Percentiles rank a stretch among this genome's conserved stretches.
phyloP scores from a whole-genome alignment of 2,888 invertebrate species.

The Melanostoma scalare region DNA sequence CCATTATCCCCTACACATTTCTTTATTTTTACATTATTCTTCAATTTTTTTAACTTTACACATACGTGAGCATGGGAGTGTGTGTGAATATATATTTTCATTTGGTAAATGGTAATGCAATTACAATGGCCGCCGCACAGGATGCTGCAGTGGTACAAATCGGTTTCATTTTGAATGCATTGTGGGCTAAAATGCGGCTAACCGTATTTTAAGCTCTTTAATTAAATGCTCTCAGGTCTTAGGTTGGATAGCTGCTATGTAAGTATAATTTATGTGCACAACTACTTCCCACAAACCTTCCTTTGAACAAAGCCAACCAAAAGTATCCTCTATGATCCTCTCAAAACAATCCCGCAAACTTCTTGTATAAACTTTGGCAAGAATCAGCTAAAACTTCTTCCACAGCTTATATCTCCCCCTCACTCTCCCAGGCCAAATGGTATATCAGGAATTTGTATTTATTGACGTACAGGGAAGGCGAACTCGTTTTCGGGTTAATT shows the following conservation, averaged over 20 bases:
- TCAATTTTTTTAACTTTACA: constrained; percentile 18
- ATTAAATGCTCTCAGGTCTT: constrained; percentile 60
- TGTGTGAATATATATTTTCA: constrained; percentile 17
- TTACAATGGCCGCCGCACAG: constrained; percentile 53
- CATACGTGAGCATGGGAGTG: neutral
- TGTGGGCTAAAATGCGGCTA: constrained; percentile 58
- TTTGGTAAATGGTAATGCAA: constrained; percentile 54
- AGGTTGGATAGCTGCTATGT: constrained; percentile 21
- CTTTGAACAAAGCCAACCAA: constrained; percentile 1
- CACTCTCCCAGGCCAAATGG: constrained; percentile 35
- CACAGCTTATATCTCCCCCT: constrained; percentile 5
- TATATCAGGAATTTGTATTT: constrained; percentile 67
- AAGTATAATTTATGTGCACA: constrained; percentile 52
- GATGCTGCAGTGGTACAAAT: constrained; percentile 58
- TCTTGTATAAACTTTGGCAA: constrained; percentile 59
- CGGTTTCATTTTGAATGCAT: constrained; percentile 34
- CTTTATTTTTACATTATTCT: constrained; percentile 41
- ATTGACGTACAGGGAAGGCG: constrained; percentile 46
- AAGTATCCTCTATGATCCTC: constrained; percentile 55
- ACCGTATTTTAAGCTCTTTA: constrained; percentile 65
- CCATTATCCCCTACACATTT: constrained; percentile 5
- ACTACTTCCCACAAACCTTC: neutral
- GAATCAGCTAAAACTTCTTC: constrained; percentile 51
- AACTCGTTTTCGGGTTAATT: constrained; percentile 63
- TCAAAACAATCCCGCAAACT: constrained; percentile 59